These are phyloP conservation scores for Centruroides sculpturatus DNA, from an alignment of 1,140 invertebrate genomes.

Conservation along the genomic window DNA sequence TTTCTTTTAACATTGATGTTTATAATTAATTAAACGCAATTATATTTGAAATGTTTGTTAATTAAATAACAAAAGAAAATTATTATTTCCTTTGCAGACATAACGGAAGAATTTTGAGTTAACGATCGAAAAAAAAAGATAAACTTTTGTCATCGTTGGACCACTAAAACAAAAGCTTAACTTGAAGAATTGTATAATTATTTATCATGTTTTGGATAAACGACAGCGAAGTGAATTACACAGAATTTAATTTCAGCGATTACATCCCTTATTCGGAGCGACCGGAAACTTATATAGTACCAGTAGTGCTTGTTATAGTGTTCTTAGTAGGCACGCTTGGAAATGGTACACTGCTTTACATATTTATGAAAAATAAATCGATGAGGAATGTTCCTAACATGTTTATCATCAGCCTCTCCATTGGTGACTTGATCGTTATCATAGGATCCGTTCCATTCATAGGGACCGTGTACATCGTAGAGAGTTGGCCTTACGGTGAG, in stretches of 20 bases:
- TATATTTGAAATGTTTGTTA: too few relatives aligned
- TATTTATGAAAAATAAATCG: conserved; percentile 56
- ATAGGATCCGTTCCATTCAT: conserved; percentile 53
- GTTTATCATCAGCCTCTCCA: conserved; percentile 60
- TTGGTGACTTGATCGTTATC: conserved; percentile 67
- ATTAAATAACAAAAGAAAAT: too few relatives aligned
- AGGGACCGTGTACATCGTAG: conserved; percentile 61
- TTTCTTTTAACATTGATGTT: too few relatives aligned
- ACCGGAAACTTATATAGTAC: conserved; percentile 69
- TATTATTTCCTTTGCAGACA: too few relatives aligned
- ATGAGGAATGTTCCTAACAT: conserved; percentile 84
- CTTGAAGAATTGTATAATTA: too few relatives aligned
- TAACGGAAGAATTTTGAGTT: too few relatives aligned
- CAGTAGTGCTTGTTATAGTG: conserved; percentile 65
- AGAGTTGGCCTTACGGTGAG: conserved; percentile 67
- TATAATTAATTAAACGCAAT: too few relatives aligned
- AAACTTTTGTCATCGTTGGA: too few relatives aligned
- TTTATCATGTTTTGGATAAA: too few relatives aligned
- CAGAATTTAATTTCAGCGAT: not conserved
- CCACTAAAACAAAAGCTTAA: too few relatives aligned
- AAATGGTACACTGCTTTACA: conserved; percentile 74
- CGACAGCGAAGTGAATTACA: not conserved
- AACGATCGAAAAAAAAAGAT: too few relatives aligned
- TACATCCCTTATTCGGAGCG: conserved; percentile 56
- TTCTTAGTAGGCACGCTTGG: conserved; percentile 73